Conservation (phyloP, 2,113 vertebrate genomes). For the Mystacornis crossleyi region DNA sequence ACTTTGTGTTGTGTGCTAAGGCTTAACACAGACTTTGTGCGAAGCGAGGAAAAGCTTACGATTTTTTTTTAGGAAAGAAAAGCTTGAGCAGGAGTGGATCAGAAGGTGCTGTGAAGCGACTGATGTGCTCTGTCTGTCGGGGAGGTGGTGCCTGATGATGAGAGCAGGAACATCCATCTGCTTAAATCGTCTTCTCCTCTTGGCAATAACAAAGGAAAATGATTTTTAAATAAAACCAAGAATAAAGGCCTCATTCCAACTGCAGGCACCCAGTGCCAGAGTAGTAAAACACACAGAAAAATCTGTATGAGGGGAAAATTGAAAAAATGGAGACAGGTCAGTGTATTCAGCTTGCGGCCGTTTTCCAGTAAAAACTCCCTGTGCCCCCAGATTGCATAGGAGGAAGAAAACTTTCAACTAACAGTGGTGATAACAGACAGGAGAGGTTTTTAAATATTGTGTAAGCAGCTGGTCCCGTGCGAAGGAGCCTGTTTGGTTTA, state of each 20-base stretch:
- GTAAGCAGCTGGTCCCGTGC: neutral
- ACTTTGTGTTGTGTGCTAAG: neutral
- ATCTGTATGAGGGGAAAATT: slow-evolving; percentile 7
- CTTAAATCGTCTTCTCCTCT: slow-evolving; percentile 43
- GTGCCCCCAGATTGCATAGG: neutral
- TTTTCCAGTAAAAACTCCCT: neutral
- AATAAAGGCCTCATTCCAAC: slow-evolving; percentile 5
- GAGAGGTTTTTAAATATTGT: neutral
- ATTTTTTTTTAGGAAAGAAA: neutral
- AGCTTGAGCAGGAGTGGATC: neutral
- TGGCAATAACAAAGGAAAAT: slow-evolving; percentile 76
- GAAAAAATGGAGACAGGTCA: neutral
- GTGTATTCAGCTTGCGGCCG: neutral
- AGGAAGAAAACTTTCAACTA: neutral
- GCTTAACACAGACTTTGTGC: neutral
- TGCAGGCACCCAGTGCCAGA: slow-evolving; percentile 23
- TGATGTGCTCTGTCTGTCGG: neutral
- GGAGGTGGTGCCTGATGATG: neutral
- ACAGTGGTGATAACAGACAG: neutral
- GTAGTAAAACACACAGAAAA: slow-evolving; percentile 28
- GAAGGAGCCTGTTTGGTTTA: neutral
- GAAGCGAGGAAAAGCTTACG: neutral
- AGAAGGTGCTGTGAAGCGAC: neutral
- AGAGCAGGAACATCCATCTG: slow-evolving; percentile 49
- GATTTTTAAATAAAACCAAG: slow-evolving; percentile 46